Evolutionary conservation across 2,888 invertebrate genomes (phyloP).

Genomic region (Agonopterix subpropinquella): DNA sequence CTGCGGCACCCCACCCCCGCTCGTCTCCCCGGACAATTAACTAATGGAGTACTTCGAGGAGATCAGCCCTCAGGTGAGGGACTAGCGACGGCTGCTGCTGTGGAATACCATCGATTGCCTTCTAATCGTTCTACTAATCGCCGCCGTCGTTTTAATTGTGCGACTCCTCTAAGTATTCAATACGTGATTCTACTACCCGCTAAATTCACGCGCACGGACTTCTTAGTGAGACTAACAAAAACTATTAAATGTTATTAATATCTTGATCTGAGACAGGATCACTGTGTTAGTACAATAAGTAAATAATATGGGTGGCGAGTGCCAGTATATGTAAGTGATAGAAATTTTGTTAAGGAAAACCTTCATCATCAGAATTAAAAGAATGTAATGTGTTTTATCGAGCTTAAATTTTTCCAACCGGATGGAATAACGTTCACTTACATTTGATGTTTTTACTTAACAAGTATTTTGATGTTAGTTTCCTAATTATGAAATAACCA

Average conservation of each 20-base stretch:
- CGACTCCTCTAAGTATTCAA: too few species aligned
- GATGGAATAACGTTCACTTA: too few species aligned
- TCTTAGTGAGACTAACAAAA: background rate
- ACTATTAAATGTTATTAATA: background rate
- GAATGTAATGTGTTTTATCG: background rate
- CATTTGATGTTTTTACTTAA: too few species aligned
- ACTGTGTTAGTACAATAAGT: constrained; percentile 27
- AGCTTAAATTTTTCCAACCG: background rate
- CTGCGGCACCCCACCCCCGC: constrained; percentile 14
- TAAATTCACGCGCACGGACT: too few species aligned
- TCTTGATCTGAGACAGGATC: constrained; percentile 10
- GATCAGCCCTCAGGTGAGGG: constrained; percentile 35
- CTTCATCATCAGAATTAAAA: background rate
- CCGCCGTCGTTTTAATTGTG: too few species aligned
- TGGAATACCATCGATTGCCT: background rate
- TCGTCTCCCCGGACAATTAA: constrained; percentile 37
- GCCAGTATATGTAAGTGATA: constrained; percentile 19
- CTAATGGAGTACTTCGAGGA: constrained; percentile 52
- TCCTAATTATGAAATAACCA: too few species aligned
- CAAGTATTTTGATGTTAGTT: too few species aligned
- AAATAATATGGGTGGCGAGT: constrained; percentile 17
- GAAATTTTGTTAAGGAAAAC: background rate
- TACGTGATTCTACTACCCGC: too few species aligned
- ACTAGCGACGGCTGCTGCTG: constrained; percentile 21
- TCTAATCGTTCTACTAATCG: background rate